Conservation (phyloP, 2,797 vertebrate species). For the Chelon labrosus region DNA sequence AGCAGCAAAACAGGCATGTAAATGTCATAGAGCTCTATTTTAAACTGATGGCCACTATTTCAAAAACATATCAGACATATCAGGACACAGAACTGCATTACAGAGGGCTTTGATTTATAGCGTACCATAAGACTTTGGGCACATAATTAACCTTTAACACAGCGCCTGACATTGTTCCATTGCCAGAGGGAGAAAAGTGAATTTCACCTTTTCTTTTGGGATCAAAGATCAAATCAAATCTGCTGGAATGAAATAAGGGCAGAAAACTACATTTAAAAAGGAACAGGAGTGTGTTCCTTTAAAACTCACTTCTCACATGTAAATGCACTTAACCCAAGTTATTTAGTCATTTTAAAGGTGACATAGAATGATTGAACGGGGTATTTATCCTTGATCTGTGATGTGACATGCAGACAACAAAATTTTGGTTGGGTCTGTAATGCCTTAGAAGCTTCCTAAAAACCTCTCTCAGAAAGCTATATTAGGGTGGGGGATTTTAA, state of each 20-base stretch:
- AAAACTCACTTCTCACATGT: not conserved
- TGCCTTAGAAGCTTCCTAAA: too few relatives aligned
- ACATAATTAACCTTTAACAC: conserved; percentile 45
- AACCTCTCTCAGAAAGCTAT: too few relatives aligned
- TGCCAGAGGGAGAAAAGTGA: conserved; percentile 31
- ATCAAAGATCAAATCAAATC: conserved; percentile 41
- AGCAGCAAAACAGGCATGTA: conserved; percentile 7
- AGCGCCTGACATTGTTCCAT: conserved; percentile 28
- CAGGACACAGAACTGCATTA: not conserved
- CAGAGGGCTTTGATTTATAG: conserved; percentile 22
- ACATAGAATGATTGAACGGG: too few relatives aligned
- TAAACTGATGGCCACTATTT: conserved; percentile 2
- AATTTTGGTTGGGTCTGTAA: too few relatives aligned
- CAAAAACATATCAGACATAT: not conserved
- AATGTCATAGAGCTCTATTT: conserved; percentile 20
- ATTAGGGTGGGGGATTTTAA: too few relatives aligned
- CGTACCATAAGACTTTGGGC: conserved; percentile 5
- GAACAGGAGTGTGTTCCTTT: not conserved
- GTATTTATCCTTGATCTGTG: too few relatives aligned
- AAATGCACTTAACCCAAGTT: not conserved
- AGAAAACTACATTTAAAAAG: conserved; percentile 21
- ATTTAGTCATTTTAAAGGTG: not conserved
- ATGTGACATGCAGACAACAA: too few relatives aligned
- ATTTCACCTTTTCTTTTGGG: conserved; percentile 36
- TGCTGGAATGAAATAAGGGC: conserved; percentile 44